These are phyloP conservation scores for Sardina pilchardus DNA, from an alignment of 2,113 vertebrate species.

Conservation along the genomic window DNA sequence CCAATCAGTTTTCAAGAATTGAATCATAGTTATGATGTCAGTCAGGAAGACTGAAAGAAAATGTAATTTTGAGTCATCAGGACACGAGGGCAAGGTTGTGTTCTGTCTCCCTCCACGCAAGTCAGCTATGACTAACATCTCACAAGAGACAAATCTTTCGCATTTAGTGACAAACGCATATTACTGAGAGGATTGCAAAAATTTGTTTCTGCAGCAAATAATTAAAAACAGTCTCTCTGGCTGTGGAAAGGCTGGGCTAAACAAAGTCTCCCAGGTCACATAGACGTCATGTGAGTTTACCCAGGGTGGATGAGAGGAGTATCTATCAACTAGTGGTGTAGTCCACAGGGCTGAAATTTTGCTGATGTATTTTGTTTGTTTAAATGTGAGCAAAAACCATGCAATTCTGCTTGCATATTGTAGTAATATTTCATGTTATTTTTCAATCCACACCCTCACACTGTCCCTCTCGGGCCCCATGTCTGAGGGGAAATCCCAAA, in stretches of 20 bases:
- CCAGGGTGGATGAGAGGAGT: background rate
- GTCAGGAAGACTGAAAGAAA: conserved; percentile 46
- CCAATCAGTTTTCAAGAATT: conserved; percentile 32
- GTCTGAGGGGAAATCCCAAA: conserved; percentile 7
- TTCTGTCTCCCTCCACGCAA: conserved; percentile 35
- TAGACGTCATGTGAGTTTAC: conserved; percentile 13
- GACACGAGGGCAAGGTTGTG: conserved; percentile 39
- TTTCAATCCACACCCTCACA: conserved; percentile 12
- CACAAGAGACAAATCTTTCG: conserved; percentile 15
- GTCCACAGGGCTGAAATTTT: conserved; percentile 7
- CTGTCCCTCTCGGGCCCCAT: background rate
- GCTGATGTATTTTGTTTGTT: conserved; percentile 13
- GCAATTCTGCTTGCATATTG: background rate
- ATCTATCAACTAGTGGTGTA: conserved; percentile 1
- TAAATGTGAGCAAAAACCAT: conserved; percentile 5
- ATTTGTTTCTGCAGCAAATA: background rate
- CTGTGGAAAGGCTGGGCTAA: conserved; percentile 15
- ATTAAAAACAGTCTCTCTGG: conserved; percentile 11
- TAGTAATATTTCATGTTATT: conserved; percentile 17
- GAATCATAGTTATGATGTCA: conserved; percentile 43
- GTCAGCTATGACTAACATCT: conserved; percentile 30
- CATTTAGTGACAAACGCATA: background rate
- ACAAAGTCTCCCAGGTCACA: background rate
- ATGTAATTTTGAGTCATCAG: conserved; percentile 41
- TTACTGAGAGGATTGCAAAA: conserved; percentile 11